A percentile compares a stretch with the other conserved stretches of the same genome.
Conservation (phyloP, 2,797 vertebrate genomes). For the Amphiprion clarkii region DNA sequence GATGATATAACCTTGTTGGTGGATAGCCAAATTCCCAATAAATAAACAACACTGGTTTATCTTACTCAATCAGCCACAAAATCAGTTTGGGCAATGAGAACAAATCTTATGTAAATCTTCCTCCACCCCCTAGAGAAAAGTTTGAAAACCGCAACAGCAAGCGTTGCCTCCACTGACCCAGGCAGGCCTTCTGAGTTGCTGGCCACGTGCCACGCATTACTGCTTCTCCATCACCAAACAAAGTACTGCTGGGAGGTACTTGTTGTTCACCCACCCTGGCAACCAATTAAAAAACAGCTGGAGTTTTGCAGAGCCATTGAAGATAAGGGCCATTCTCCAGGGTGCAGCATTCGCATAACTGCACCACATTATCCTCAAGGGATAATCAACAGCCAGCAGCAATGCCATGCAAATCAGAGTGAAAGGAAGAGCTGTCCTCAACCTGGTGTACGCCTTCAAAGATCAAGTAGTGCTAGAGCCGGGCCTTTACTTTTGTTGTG, state of each 20-base stretch:
- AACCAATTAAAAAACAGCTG: constrained; percentile 83
- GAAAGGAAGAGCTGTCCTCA: constrained; percentile 50
- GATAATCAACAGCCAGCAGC: constrained; percentile 71
- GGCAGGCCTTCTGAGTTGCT: constrained; percentile 54
- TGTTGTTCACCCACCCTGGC: constrained; percentile 79
- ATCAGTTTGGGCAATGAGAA: constrained; percentile 44
- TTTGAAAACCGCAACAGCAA: constrained; percentile 66
- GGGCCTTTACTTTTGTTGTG: constrained; percentile 31
- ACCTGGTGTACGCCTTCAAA: constrained; percentile 44
- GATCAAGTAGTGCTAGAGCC: constrained; percentile 48
- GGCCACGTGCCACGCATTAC: constrained; percentile 74
- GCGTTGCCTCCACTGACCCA: constrained; percentile 72
- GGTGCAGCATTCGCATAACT: constrained; percentile 72
- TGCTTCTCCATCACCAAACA: constrained; percentile 70
- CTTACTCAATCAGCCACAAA: constrained; percentile 53
- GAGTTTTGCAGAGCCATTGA: constrained; percentile 80
- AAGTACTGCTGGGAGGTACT: constrained; percentile 74
- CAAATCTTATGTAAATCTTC: constrained; percentile 62
- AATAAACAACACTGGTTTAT: constrained; percentile 60
- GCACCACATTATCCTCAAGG: constrained; percentile 72
- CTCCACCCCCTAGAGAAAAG: constrained; percentile 39
- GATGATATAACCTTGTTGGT: constrained; percentile 36
- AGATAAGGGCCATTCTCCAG: constrained; percentile 78
- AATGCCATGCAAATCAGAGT: constrained; percentile 58
- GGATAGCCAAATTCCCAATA: constrained; percentile 48